A percentile compares a stretch with the other conserved stretches of the same genome.
Evolutionary conservation across 2,888 invertebrate species (phyloP).

Genomic region (Hyposoter dolosus): DNA sequence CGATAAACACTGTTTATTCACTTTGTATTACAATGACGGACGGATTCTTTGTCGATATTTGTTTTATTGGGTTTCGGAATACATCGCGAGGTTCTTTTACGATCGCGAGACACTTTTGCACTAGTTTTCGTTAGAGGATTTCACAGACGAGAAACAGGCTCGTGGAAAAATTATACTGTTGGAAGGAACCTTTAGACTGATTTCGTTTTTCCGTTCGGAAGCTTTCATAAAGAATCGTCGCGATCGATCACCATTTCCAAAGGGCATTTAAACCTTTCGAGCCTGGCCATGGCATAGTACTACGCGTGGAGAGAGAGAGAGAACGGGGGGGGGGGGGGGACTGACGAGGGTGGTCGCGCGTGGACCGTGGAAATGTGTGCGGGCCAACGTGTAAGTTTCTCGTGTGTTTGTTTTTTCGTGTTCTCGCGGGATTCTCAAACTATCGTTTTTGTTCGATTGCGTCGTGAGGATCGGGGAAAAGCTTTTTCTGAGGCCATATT

Average conservation of each 20-base stretch:
- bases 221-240: slow-evolving; percentile 46
- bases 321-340: not conserved
- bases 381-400: not conserved
- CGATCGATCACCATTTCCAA: slow-evolving; percentile 63
- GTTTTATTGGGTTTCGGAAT: not conserved
- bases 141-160: not conserved
- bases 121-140: not conserved
- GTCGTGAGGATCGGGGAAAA: not conserved
- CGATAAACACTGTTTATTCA: not conserved
- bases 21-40: not conserved
- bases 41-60: not conserved
- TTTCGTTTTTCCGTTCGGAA: slow-evolving; percentile 9
- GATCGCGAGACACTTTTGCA: not conserved
- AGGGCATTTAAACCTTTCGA: slow-evolving; percentile 58
- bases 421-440: not conserved
- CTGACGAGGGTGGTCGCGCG: slow-evolving; percentile 23
- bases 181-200: slow-evolving; percentile 5
- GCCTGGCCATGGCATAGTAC: slow-evolving; percentile 58
- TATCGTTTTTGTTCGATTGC: not conserved
- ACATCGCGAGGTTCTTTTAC: not conserved
- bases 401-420: not conserved
- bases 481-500: not conserved
- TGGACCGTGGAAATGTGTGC: slow-evolving; percentile 15
- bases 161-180: slow-evolving; percentile 11
- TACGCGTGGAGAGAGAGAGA: not conserved